These are phyloP conservation scores for Coregonus clupeaformis DNA, from an alignment of 2,113 vertebrate species.

Conservation along the genomic window DNA sequence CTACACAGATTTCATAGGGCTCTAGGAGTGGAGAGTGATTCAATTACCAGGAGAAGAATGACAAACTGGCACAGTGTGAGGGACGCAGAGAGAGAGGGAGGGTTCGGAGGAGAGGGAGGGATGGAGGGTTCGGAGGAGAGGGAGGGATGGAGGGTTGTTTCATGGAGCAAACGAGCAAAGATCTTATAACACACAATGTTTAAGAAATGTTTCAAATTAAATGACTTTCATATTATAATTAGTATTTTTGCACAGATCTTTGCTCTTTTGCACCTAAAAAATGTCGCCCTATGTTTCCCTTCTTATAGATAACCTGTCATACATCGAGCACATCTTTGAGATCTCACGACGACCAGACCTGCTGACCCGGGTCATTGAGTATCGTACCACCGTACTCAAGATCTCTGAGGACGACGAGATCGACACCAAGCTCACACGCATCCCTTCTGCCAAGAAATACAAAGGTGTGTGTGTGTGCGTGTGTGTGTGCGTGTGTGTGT, in stretches of 20 bases:
- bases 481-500: conserved; percentile 62
- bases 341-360: conserved; percentile 91
- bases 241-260: neutral
- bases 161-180: too few relatives aligned
- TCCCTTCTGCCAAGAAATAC: conserved; percentile 95
- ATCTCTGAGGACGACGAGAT: conserved; percentile 94
- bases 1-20: too few relatives aligned
- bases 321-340: conserved; percentile 96
- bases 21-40: too few relatives aligned
- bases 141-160: neutral
- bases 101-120: neutral
- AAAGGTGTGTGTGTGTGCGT: conserved; percentile 75
- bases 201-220: too few relatives aligned
- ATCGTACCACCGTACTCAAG: conserved; percentile 92
- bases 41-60: conserved; percentile 1
- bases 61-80: neutral
- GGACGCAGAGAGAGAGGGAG: neutral
- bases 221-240: too few relatives aligned
- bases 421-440: conserved; percentile 93
- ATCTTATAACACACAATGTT: too few relatives aligned
- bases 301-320: conserved; percentile 85
- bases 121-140: neutral
- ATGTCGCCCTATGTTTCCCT: neutral
- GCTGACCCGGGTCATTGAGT: conserved; percentile 89
- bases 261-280: neutral